These are phyloP conservation scores for Drosophila pseudoobscura DNA, from an alignment of 1,140 invertebrate species.

Conservation along the genomic window DNA sequence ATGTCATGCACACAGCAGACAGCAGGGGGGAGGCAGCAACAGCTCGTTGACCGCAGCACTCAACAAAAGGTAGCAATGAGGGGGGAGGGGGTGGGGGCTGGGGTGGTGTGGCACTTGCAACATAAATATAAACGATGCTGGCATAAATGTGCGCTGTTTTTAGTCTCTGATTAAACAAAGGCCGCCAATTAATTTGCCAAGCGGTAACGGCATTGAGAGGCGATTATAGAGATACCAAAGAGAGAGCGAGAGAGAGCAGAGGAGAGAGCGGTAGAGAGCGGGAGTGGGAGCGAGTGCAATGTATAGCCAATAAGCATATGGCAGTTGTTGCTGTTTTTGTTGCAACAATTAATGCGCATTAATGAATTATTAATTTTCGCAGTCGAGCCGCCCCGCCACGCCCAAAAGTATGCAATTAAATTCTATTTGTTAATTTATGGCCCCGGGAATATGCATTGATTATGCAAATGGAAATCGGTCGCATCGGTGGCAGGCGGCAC, in stretches of 20 bases:
- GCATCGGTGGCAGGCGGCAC: slow-evolving; percentile 17
- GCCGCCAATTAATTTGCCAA: slow-evolving; percentile 64
- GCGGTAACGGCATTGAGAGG: slow-evolving; percentile 11
- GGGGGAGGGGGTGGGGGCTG: not conserved
- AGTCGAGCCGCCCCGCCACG: slow-evolving; percentile 28
- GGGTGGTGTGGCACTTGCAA: slow-evolving; percentile 25
- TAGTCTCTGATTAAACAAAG: slow-evolving; percentile 61
- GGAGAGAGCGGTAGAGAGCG: slow-evolving; percentile 1
- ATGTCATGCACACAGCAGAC: slow-evolving; percentile 43
- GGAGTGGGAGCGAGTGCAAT: not conserved
- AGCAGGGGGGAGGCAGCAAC: slow-evolving; percentile 7
- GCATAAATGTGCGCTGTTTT: slow-evolving; percentile 63
- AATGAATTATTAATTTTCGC: slow-evolving; percentile 78
- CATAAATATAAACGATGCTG: slow-evolving; percentile 64
- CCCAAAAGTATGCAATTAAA: slow-evolving; percentile 77
- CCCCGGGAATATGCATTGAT: slow-evolving; percentile 72
- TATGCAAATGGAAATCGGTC: slow-evolving; percentile 75
- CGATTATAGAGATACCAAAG: slow-evolving; percentile 33
- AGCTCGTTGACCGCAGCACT: slow-evolving; percentile 39
- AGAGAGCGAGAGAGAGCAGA: not conserved
- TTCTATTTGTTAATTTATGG: slow-evolving; percentile 81
- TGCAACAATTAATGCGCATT: slow-evolving; percentile 76
- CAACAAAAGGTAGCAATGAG: slow-evolving; percentile 48
- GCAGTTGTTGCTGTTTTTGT: slow-evolving; percentile 41
- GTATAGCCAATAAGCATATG: slow-evolving; percentile 38